phyloP scores from a whole-genome alignment of 2,797 vertebrate species.

The Carduelis carduelis region DNA sequence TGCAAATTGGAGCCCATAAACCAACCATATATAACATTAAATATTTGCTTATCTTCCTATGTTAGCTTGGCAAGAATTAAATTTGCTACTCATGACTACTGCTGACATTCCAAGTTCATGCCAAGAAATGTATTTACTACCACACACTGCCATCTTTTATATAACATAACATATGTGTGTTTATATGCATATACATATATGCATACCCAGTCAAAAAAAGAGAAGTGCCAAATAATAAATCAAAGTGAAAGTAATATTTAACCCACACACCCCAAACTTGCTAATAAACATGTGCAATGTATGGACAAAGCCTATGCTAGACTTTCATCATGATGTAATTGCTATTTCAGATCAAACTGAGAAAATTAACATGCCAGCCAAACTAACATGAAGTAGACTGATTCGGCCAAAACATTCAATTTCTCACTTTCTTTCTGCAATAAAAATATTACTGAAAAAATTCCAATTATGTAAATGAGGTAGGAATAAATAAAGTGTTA shows the following conservation, averaged over 20 bases:
- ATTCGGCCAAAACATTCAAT: slow-evolving; percentile 49
- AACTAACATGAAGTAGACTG: slow-evolving; percentile 30
- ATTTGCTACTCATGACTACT: slow-evolving; percentile 35
- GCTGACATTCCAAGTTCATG: slow-evolving; percentile 31
- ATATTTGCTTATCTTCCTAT: slow-evolving; percentile 50
- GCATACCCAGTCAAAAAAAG: slow-evolving; percentile 40
- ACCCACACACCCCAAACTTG: not conserved
- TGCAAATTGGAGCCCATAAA: not conserved
- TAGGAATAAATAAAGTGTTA: not conserved
- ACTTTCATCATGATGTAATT: slow-evolving; percentile 53
- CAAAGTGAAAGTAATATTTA: slow-evolving; percentile 5
- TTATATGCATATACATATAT: not conserved
- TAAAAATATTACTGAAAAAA: slow-evolving; percentile 13
- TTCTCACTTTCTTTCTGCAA: slow-evolving; percentile 39
- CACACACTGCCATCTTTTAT: slow-evolving; percentile 46
- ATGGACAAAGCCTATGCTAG: slow-evolving; percentile 47
- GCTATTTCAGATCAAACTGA: slow-evolving; percentile 44
- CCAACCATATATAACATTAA: not conserved
- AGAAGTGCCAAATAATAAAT: slow-evolving; percentile 61
- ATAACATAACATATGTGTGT: not conserved
- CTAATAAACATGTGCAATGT: slow-evolving; percentile 41
- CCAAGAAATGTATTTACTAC: slow-evolving; percentile 55
- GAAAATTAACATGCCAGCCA: slow-evolving; percentile 56
- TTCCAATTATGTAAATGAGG: not conserved
- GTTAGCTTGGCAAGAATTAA: slow-evolving; percentile 46